These are phyloP conservation scores for Heliconius melpomene DNA, from an alignment of 1,140 invertebrate species.

Conservation along the genomic window DNA sequence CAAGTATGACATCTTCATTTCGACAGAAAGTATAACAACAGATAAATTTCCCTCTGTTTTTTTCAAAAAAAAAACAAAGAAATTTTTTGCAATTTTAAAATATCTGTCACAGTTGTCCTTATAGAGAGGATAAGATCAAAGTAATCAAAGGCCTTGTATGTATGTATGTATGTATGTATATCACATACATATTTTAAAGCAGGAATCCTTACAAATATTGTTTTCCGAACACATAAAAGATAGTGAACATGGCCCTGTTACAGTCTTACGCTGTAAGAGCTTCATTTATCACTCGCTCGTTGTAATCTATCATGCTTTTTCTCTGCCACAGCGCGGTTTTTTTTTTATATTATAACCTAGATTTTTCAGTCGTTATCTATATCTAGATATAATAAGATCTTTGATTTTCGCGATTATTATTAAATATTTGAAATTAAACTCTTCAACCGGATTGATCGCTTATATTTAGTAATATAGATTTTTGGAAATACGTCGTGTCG, in stretches of 20 bases:
- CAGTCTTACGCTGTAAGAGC: constrained; percentile 7
- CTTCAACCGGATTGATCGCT: too few species aligned
- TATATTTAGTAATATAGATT: too few species aligned
- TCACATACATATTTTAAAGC: not conserved
- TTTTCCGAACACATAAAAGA: not conserved
- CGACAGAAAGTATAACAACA: too few species aligned
- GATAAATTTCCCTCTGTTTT: too few species aligned
- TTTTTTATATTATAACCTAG: constrained; percentile 9
- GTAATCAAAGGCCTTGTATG: not conserved
- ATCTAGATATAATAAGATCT: not conserved
- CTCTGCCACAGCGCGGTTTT: not conserved
- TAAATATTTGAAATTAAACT: too few species aligned
- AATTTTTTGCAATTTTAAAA: too few species aligned
- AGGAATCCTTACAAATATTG: not conserved
- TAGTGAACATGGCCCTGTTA: constrained; percentile 4
- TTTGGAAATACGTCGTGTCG: too few species aligned
- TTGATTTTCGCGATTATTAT: too few species aligned
- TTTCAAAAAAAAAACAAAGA: too few species aligned
- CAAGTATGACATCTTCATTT: too few species aligned
- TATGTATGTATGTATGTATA: not conserved
- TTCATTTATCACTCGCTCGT: constrained; percentile 17
- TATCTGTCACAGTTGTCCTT: too few species aligned
- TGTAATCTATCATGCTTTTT: constrained; percentile 24
- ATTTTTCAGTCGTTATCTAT: not conserved
- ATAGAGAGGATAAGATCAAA: too few species aligned